Conservation (phyloP, 1,140 invertebrate genomes). For the Maniola jurtina region DNA sequence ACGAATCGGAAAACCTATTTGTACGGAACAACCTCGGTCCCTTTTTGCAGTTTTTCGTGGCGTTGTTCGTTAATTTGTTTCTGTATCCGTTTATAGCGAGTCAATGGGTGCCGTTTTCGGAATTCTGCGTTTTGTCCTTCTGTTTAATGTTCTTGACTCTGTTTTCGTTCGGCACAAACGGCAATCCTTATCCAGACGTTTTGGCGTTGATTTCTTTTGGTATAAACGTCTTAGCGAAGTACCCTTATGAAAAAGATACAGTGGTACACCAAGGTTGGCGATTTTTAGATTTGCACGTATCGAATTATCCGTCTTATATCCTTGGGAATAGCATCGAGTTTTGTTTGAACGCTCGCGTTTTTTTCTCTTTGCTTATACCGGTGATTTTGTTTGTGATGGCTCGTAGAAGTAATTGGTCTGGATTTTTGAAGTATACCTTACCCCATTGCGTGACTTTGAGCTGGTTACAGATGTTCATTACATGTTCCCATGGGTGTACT, state of each 20-base stretch:
- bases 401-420: slow-evolving; percentile 85
- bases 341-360: slow-evolving; percentile 88
- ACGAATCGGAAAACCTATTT: slow-evolving; percentile 89
- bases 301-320: slow-evolving; percentile 89
- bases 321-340: slow-evolving; percentile 91
- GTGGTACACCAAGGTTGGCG: slow-evolving; percentile 89
- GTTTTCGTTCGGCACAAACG: slow-evolving; percentile 83
- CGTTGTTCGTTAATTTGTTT: slow-evolving; percentile 86
- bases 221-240: slow-evolving; percentile 89
- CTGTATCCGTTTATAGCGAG: slow-evolving; percentile 88
- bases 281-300: slow-evolving; percentile 88
- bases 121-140: slow-evolving; percentile 87
- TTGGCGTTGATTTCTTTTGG: slow-evolving; percentile 88
- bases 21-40: slow-evolving; percentile 90
- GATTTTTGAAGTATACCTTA: slow-evolving; percentile 87
- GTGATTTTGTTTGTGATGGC: slow-evolving; percentile 87
- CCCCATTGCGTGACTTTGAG: slow-evolving; percentile 92
- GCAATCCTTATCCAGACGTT: slow-evolving; percentile 81
- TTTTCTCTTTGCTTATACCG: slow-evolving; percentile 88
- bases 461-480: slow-evolving; percentile 91
- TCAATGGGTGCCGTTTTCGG: slow-evolving; percentile 89
- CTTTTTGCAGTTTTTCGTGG: slow-evolving; percentile 88
- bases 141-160: slow-evolving; percentile 86
- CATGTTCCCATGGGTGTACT: slow-evolving; percentile 88
- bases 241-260: slow-evolving; percentile 90